These are phyloP conservation scores for Hylyphantes graminicola DNA, from an alignment of 1,140 invertebrate species.

Conservation along the genomic window DNA sequence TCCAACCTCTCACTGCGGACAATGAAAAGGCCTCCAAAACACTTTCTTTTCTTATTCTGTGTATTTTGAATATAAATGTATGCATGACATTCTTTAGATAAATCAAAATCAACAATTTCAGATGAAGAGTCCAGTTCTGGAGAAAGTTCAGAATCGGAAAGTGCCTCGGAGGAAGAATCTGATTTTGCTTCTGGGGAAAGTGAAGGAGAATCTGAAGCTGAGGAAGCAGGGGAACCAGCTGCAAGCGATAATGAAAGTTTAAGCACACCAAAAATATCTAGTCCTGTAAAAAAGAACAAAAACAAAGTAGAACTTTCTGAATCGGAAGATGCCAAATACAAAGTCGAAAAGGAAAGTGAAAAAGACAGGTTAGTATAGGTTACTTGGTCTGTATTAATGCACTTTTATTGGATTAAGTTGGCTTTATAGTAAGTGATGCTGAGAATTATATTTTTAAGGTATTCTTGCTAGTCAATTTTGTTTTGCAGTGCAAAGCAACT, in stretches of 20 bases:
- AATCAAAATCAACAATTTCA: not conserved
- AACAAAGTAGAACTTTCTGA: not conserved
- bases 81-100: no score
- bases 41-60: no score
- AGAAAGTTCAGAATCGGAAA: slow-evolving; percentile 62
- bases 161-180: slow-evolving; percentile 71
- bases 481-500: no score
- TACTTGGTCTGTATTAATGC: no score
- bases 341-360: not conserved
- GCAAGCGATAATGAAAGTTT: slow-evolving; percentile 62
- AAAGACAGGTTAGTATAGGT: not conserved
- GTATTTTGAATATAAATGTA: no score
- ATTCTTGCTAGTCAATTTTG: no score
- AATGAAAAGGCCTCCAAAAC: no score
- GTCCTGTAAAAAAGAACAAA: slow-evolving; percentile 25
- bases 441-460: no score
- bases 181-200: slow-evolving; percentile 60
- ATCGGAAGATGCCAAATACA: not conserved
- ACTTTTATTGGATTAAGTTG: no score
- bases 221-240: slow-evolving; percentile 61
- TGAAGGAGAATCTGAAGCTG: slow-evolving; percentile 59
- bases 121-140: slow-evolving; percentile 56
- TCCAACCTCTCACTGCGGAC: no score
- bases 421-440: no score
- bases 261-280: not conserved